Percentiles rank a stretch among this genome's conserved stretches.
phyloP scores from a whole-genome alignment of 2,113 vertebrate species.

The Brachypodius melanocephalos region DNA sequence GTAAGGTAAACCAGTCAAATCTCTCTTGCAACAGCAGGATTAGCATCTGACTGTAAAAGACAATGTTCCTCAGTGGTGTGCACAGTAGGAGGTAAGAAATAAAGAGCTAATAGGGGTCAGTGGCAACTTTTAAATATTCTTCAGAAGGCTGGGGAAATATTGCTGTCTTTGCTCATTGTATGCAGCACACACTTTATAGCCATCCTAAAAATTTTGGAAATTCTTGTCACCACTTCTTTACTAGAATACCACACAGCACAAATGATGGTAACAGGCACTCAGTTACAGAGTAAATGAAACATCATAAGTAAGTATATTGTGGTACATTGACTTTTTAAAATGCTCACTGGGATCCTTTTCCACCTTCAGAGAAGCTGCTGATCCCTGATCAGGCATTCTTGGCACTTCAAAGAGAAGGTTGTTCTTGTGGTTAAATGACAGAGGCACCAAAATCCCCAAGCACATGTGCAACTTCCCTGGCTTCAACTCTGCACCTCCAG shows the following conservation, averaged over 20 bases:
- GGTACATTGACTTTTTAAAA: background rate
- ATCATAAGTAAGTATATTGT: background rate
- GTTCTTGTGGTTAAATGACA: constrained; percentile 50
- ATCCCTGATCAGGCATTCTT: background rate
- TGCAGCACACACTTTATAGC: background rate
- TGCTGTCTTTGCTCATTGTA: background rate
- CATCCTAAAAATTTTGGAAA: background rate
- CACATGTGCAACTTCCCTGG: constrained; percentile 30
- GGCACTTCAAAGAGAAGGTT: background rate
- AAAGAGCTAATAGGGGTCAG: background rate
- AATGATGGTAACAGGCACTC: background rate
- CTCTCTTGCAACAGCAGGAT: background rate
- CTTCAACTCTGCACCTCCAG: constrained; percentile 31
- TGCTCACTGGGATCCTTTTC: background rate
- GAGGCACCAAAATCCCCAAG: constrained; percentile 38
- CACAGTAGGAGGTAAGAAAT: background rate
- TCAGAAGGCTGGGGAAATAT: background rate
- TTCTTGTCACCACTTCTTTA: background rate
- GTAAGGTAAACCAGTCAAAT: background rate
- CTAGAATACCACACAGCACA: background rate
- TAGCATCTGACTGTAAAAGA: background rate
- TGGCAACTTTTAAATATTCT: background rate
- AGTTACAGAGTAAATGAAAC: background rate
- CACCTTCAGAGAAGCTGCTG: constrained; percentile 24
- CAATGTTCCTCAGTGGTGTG: background rate